A percentile compares a stretch with the other conserved stretches of the same genome.
These are phyloP conservation scores for Tipula helvola DNA, from an alignment of 2,888 invertebrate species.

Conservation along the genomic window DNA sequence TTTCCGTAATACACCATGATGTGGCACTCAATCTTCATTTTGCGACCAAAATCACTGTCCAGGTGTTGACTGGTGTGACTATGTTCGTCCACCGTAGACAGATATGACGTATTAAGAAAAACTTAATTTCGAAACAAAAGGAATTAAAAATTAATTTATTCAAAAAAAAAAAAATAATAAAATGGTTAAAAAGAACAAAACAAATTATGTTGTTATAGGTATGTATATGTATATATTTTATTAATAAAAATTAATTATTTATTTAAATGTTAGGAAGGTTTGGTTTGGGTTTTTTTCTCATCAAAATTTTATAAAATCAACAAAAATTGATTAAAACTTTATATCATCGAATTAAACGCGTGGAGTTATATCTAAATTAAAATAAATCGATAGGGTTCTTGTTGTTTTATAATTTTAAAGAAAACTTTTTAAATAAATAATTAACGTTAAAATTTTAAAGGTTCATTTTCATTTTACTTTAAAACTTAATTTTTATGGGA, in stretches of 20 bases:
- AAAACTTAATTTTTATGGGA: background rate
- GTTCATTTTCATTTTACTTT: background rate
- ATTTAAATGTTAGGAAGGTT: background rate
- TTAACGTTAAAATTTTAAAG: background rate
- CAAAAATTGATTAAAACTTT: background rate
- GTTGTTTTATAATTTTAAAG: background rate
- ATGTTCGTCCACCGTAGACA: too few relatives aligned
- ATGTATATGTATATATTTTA: background rate
- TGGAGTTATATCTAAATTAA: background rate
- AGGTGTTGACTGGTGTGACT: too few relatives aligned
- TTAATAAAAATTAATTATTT: background rate
- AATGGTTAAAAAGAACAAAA: too few relatives aligned
- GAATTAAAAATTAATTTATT: too few relatives aligned
- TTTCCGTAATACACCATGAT: too few relatives aligned
- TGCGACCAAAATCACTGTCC: too few relatives aligned
- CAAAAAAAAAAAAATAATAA: too few relatives aligned
- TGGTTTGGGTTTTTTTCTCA: background rate
- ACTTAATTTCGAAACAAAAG: too few relatives aligned
- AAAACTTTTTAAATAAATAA: background rate
- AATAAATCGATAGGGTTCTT: background rate
- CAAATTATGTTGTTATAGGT: too few relatives aligned
- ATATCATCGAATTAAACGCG: background rate
- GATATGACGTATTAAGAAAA: too few relatives aligned
- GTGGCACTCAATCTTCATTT: too few relatives aligned
- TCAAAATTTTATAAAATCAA: background rate